Conservation (phyloP, 1,140 invertebrate genomes). For the Philotrypesis tridentata region DNA sequence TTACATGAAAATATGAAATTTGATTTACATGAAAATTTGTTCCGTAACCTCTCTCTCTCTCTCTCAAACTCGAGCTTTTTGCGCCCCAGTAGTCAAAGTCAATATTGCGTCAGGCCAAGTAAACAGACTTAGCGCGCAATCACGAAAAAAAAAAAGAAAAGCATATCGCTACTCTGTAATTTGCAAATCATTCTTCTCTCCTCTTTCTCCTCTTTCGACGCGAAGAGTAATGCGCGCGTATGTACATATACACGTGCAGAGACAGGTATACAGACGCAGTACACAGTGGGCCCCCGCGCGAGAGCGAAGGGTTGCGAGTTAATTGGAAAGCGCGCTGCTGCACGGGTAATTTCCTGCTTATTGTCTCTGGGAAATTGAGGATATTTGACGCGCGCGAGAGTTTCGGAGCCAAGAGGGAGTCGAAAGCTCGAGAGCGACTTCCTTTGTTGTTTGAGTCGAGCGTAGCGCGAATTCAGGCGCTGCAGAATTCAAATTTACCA, state of each 20-base stretch:
- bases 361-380: conserved; percentile 36
- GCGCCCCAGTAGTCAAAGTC: not conserved
- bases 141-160: not conserved
- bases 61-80: not conserved
- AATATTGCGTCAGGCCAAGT: not conserved
- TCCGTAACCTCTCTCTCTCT: not conserved
- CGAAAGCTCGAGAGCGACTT: not conserved
- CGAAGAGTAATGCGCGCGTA: not conserved
- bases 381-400: conserved; percentile 21
- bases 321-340: conserved; percentile 11
- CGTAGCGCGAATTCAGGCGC: not conserved
- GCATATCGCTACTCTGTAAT: not conserved
- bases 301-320: not conserved
- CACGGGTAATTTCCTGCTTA: conserved; percentile 41
- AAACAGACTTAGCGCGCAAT: not conserved
- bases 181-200: not conserved
- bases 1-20: conserved; percentile 22
- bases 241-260: not conserved
- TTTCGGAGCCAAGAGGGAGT: not conserved
- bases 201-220: not conserved
- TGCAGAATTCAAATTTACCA: not conserved
- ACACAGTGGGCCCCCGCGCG: too few relatives aligned
- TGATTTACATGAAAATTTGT: conserved; percentile 27
- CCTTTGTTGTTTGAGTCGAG: not conserved
- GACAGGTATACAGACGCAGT: too few relatives aligned